Conservation (phyloP, 2,113 vertebrate species). For the Saiga tatarica region DNA sequence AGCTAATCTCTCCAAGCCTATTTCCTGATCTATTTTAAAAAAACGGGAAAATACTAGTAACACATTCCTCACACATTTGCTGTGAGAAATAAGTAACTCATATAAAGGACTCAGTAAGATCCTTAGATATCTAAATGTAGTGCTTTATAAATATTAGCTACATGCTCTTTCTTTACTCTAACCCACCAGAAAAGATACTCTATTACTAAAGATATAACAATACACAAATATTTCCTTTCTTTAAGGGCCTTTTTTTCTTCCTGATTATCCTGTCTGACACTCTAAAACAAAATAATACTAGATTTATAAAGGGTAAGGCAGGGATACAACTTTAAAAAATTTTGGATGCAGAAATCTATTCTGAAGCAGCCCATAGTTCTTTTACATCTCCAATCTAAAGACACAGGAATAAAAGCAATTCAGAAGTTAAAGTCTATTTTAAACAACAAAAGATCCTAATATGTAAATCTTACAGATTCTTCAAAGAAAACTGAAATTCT, state of each 20-base stretch:
- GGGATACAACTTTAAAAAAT: background rate
- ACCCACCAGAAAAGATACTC: background rate
- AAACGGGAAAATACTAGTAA: background rate
- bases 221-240: background rate
- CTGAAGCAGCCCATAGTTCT: background rate
- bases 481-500: background rate
- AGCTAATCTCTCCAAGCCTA: background rate
- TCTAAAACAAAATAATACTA: constrained; percentile 1
- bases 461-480: background rate
- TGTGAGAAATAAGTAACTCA: background rate
- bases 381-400: background rate
- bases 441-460: background rate
- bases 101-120: background rate
- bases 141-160: background rate
- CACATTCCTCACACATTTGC: background rate
- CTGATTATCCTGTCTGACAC: background rate
- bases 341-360: background rate
- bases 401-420: background rate
- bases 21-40: background rate
- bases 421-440: constrained; percentile 32
- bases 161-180: background rate
- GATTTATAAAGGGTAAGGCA: background rate
- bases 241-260: background rate
- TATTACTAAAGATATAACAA: background rate
- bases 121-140: background rate